Evolutionary conservation across 2,113 vertebrate species (phyloP).

Genomic region (Leptocoma aspasia): DNA sequence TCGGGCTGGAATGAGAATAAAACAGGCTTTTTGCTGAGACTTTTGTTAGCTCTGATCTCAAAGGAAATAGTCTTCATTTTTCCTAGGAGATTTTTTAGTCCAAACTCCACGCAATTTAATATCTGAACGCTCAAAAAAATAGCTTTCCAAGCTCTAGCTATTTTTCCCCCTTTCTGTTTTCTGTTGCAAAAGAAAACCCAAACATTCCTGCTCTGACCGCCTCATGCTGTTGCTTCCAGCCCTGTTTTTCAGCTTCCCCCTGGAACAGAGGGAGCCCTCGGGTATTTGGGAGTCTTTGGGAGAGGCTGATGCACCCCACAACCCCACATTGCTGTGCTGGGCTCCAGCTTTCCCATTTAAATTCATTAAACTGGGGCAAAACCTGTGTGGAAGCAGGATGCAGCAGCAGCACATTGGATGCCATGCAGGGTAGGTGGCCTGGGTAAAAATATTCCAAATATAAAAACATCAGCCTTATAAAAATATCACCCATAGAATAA

Average conservation of each 20-base stretch:
- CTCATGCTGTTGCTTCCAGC: not conserved
- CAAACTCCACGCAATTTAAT: not conserved
- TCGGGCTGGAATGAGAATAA: not conserved
- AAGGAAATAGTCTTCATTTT: constrained; percentile 32
- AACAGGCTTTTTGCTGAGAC: not conserved
- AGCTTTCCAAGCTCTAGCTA: not conserved
- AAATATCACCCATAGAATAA: not conserved
- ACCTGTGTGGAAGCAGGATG: rapidly evolving
- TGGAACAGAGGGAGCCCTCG: rapidly evolving
- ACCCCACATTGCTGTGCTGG: rapidly evolving
- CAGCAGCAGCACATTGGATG: not conserved
- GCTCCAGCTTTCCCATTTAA: not conserved
- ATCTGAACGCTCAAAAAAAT: not conserved
- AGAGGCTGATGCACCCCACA: not conserved
- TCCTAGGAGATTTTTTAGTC: not conserved
- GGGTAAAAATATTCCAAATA: not conserved
- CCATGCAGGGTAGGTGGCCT: not conserved
- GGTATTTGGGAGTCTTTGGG: not conserved
- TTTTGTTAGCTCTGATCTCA: constrained; percentile 31
- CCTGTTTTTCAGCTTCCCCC: not conserved
- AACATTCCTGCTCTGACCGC: not conserved
- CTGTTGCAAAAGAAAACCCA: not conserved
- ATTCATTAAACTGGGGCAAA: not conserved
- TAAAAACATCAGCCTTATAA: not conserved
- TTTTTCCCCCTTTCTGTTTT: not conserved